phyloP scores from a whole-genome alignment of 2,113 vertebrate genomes.

The Myotis davidii region DNA sequence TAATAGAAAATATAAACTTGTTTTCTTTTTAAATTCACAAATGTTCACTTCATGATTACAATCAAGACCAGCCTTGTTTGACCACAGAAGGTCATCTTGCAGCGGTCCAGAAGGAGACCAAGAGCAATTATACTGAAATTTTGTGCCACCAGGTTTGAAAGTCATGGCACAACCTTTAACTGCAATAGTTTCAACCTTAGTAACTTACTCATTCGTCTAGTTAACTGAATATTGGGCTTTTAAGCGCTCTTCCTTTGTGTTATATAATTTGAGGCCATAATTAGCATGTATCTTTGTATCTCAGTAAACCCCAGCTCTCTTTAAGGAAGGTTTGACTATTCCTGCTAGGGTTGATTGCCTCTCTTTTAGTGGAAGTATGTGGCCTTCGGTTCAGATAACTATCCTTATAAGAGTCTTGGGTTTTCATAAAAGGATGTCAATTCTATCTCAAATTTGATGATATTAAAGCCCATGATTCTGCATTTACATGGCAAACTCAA shows the following conservation, averaged over 20 bases:
- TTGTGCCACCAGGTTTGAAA: background rate
- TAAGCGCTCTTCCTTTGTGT: background rate
- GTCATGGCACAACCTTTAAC: too few relatives aligned
- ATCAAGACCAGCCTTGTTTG: background rate
- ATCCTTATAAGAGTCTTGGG: background rate
- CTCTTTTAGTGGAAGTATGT: background rate
- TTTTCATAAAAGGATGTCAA: background rate
- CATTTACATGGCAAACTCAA: background rate
- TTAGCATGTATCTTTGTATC: background rate
- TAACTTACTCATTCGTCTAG: background rate
- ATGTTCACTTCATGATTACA: background rate
- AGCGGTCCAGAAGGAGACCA: background rate
- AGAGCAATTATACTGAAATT: background rate
- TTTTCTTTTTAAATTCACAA: background rate
- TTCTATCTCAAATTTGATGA: background rate
- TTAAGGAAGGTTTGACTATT: background rate
- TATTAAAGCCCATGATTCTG: background rate
- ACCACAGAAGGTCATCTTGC: background rate
- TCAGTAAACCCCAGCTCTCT: background rate
- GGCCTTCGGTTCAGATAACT: background rate
- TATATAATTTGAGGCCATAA: background rate
- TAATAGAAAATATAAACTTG: background rate
- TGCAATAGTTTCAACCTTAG: background rate
- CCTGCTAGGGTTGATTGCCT: background rate
- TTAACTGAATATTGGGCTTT: background rate